Evolutionary conservation across 1,140 invertebrate genomes (phyloP).

Genomic region (Stenopsyche tienmushanensis): DNA sequence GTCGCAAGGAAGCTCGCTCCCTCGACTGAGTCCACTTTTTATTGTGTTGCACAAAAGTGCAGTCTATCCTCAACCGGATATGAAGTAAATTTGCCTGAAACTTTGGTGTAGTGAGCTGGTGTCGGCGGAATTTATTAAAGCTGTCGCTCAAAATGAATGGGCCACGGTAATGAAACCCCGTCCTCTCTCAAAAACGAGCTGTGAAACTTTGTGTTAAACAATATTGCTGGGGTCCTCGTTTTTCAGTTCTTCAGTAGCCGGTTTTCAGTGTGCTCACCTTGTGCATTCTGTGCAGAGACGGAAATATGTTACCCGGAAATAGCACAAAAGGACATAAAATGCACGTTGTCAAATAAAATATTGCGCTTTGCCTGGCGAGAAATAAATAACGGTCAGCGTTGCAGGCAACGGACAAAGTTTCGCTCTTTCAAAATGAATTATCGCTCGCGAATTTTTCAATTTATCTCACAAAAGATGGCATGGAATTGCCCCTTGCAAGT

Average conservation of each 20-base stretch:
- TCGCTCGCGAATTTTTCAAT: slow-evolving; percentile 20
- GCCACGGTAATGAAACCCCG: slow-evolving; percentile 2
- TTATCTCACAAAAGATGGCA: background rate
- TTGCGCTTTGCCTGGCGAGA: background rate
- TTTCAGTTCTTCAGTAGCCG: background rate
- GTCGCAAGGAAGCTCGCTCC: no score
- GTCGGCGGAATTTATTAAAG: slow-evolving; percentile 25
- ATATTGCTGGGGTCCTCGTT: slow-evolving; percentile 5
- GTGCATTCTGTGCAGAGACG: slow-evolving; percentile 3
- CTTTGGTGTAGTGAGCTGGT: background rate
- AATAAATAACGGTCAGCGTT: slow-evolving; percentile 14
- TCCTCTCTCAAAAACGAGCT: background rate
- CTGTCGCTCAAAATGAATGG: slow-evolving; percentile 22
- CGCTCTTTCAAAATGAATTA: slow-evolving; percentile 23
- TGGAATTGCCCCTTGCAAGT: background rate
- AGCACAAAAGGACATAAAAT: slow-evolving; percentile 18
- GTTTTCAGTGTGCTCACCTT: background rate
- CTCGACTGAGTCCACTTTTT: no score
- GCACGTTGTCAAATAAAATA: slow-evolving; percentile 25
- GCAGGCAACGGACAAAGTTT: background rate
- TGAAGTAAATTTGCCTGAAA: slow-evolving; percentile 9
- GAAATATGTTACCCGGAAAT: background rate
- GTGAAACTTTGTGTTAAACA: slow-evolving; percentile 17
- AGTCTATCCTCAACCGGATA: background rate
- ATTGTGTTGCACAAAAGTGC: background rate